These are phyloP conservation scores for Diploscapter pachys DNA, from an alignment of 1,140 invertebrate species.

Conservation along the genomic window DNA sequence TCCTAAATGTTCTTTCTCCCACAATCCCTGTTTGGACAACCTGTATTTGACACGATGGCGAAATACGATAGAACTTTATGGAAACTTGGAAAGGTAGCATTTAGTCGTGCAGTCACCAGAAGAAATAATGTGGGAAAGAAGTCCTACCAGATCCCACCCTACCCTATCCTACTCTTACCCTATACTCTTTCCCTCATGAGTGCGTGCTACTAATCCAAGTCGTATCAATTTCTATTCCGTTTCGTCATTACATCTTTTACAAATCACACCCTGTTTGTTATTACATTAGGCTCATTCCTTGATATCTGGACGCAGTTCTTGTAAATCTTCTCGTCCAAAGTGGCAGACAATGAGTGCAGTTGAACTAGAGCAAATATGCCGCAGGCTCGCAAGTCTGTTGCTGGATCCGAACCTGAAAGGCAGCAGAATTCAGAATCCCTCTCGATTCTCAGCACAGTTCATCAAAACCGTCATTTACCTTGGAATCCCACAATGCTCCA, in stretches of 20 bases:
- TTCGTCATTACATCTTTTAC: too few relatives aligned
- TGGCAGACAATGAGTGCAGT: conserved; percentile 9
- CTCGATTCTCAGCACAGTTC: neutral
- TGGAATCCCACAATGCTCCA: conserved; percentile 27
- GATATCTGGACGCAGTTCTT: conserved; percentile 12
- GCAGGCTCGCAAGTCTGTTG: conserved; percentile 16
- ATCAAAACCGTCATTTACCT: conserved; percentile 1
- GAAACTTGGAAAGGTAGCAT: too few relatives aligned
- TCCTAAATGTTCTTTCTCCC: neutral
- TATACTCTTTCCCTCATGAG: too few relatives aligned
- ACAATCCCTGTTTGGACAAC: neutral
- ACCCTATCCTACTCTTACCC: too few relatives aligned
- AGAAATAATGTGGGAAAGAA: neutral
- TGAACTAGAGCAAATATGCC: conserved; percentile 20
- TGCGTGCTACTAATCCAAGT: too few relatives aligned
- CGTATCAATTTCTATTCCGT: too few relatives aligned
- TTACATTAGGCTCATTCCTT: conserved; percentile 3
- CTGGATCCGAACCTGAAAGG: conserved; percentile 6
- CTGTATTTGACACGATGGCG: neutral
- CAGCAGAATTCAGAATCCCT: neutral
- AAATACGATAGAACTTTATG: too few relatives aligned
- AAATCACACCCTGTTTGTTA: too few relatives aligned
- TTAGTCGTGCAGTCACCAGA: neutral
- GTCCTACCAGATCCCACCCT: too few relatives aligned
- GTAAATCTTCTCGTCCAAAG: conserved; percentile 3